phyloP scores from a whole-genome alignment of 2,888 invertebrate species.

The Drosophila subquinaria region DNA sequence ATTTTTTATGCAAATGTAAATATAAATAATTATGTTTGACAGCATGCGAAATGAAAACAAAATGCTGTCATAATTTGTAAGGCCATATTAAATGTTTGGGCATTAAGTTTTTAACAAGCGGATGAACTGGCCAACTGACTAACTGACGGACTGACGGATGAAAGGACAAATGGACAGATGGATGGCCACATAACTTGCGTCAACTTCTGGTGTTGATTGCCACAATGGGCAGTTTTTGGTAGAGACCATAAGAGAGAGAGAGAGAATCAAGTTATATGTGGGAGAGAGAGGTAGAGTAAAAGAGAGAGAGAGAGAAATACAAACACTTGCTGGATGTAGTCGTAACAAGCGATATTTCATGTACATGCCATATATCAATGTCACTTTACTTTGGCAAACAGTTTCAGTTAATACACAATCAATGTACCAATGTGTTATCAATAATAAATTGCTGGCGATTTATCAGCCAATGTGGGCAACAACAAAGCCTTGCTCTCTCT shows the following conservation, averaged over 20 bases:
- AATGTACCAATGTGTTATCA: conserved; percentile 82
- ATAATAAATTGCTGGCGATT: conserved; percentile 81
- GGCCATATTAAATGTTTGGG: conserved; percentile 60
- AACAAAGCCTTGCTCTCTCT: conserved; percentile 20
- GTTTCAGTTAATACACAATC: conserved; percentile 82
- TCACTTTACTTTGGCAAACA: conserved; percentile 82
- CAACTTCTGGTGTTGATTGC: conserved; percentile 77
- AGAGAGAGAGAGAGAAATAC: conserved; percentile 3
- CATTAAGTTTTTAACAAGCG: conserved; percentile 48
- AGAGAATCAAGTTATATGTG: conserved; percentile 1
- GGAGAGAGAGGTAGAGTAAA: background rate
- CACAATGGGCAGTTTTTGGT: conserved; percentile 63
- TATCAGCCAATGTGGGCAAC: conserved; percentile 72
- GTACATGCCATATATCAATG: conserved; percentile 80
- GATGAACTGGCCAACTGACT: conserved; percentile 26
- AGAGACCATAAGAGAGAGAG: background rate
- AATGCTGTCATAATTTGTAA: conserved; percentile 64
- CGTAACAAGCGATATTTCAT: conserved; percentile 78
- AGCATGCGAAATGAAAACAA: conserved; percentile 48
- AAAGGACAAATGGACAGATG: conserved; percentile 9
- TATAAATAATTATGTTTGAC: conserved; percentile 39
- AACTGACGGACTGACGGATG: conserved; percentile 9
- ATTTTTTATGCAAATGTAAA: conserved; percentile 15
- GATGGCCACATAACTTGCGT: conserved; percentile 69
- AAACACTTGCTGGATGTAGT: conserved; percentile 40